Evolutionary conservation across 1,140 invertebrate species (phyloP).

Genomic region (Meloidogyne floridensis): DNA sequence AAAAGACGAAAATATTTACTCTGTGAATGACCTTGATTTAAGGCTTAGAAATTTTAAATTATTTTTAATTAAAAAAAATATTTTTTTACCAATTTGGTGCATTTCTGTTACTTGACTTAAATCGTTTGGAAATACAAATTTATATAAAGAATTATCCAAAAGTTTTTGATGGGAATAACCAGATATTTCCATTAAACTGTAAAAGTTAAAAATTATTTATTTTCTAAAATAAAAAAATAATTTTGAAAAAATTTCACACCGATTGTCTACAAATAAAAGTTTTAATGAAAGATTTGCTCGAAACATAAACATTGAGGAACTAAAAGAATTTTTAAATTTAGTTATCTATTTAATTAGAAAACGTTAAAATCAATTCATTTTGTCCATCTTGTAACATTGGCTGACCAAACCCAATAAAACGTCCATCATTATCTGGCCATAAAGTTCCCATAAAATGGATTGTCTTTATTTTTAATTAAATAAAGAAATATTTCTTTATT

Average conservation of each 20-base stretch:
- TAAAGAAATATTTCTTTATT: not conserved
- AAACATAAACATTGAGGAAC: conserved; percentile 26
- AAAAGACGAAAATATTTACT: conserved; percentile 2
- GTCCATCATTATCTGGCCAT: conserved; percentile 16
- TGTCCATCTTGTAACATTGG: conserved; percentile 16
- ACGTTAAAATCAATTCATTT: conserved; percentile 16
- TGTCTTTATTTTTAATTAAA: conserved; percentile 1
- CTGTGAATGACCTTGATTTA: not conserved
- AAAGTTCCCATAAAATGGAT: conserved; percentile 26
- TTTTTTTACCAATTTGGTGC: not conserved
- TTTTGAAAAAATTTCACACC: conserved; percentile 8
- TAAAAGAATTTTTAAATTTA: not conserved
- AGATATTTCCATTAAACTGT: conserved; percentile 11
- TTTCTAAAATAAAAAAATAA: not conserved
- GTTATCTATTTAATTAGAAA: not conserved
- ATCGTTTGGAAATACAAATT: conserved; percentile 16
- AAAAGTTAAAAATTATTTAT: not conserved
- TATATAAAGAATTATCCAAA: conserved; percentile 6
- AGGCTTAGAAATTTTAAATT: not conserved
- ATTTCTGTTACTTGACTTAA: conserved; percentile 16
- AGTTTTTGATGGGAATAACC: not conserved
- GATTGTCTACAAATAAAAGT: conserved; percentile 26
- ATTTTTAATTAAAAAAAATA: not conserved
- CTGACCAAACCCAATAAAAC: conserved; percentile 29
- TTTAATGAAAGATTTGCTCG: conserved; percentile 17